Conservation (phyloP, 2,113 vertebrate genomes). For the Phylloscopus trochiloides region DNA sequence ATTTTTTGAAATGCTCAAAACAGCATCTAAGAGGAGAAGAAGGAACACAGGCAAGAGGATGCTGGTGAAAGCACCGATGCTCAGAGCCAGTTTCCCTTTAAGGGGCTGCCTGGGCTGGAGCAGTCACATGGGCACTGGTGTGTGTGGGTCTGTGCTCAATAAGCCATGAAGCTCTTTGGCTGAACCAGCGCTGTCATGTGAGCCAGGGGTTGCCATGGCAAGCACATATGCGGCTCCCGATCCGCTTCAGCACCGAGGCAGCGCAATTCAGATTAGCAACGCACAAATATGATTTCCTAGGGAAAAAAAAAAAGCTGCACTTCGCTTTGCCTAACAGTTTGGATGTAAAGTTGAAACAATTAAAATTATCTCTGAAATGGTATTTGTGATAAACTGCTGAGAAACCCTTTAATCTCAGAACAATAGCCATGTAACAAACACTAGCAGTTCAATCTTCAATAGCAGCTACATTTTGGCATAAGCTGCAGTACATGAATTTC, state of each 20-base stretch:
- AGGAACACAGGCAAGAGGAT: fast-evolving
- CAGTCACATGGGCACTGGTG: slow-evolving; percentile 19
- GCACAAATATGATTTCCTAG: neutral
- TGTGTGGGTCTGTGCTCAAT: neutral
- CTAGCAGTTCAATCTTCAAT: neutral
- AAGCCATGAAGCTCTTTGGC: slow-evolving; percentile 31
- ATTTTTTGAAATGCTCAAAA: neutral
- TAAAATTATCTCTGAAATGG: neutral
- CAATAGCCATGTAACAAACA: neutral
- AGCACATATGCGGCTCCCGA: neutral
- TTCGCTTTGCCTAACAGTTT: neutral
- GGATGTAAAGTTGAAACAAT: neutral
- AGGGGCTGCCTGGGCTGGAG: neutral
- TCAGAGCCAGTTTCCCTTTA: neutral
- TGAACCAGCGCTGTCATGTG: slow-evolving; percentile 5
- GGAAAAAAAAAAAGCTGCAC: neutral
- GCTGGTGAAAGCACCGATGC: neutral
- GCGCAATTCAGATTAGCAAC: neutral
- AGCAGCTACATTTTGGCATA: neutral
- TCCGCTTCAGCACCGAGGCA: neutral
- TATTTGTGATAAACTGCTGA: neutral
- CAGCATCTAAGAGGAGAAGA: neutral
- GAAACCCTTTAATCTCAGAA: neutral
- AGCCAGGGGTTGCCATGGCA: slow-evolving; percentile 62
- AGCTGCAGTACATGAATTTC: neutral